Percentiles rank a stretch among this genome's conserved stretches.
Evolutionary conservation across 2,113 vertebrate genomes (phyloP).

Genomic region (Pomatostomus ruficeps): DNA sequence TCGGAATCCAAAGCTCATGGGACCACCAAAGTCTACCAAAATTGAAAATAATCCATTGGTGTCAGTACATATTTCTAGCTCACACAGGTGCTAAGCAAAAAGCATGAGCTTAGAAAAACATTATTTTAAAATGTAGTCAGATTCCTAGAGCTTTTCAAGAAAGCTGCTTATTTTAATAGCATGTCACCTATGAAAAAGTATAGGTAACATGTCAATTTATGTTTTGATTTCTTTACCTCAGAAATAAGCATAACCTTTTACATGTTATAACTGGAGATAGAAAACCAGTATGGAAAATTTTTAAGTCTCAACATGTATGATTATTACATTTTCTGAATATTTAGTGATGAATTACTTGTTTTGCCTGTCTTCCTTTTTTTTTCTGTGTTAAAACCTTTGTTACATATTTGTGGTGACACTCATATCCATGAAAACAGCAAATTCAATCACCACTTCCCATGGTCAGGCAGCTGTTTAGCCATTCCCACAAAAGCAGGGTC

Average conservation of each 20-base stretch:
- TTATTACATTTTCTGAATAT: background rate
- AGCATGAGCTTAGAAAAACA: background rate
- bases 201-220: background rate
- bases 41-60: background rate
- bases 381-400: background rate
- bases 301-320: background rate
- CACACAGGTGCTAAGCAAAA: background rate
- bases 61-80: background rate
- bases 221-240: background rate
- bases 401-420: background rate
- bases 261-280: background rate
- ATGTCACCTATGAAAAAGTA: background rate
- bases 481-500: background rate
- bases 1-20: background rate
- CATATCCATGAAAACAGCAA: background rate
- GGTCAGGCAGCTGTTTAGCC: background rate
- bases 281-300: background rate
- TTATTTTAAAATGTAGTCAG: background rate
- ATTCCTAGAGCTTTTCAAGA: background rate
- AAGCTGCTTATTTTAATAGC: background rate
- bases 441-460: background rate
- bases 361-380: background rate
- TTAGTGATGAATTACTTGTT: background rate
- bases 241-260: background rate
- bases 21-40: background rate